phyloP scores from a whole-genome alignment of 2,888 invertebrate genomes.

The Pyralis farinalis region DNA sequence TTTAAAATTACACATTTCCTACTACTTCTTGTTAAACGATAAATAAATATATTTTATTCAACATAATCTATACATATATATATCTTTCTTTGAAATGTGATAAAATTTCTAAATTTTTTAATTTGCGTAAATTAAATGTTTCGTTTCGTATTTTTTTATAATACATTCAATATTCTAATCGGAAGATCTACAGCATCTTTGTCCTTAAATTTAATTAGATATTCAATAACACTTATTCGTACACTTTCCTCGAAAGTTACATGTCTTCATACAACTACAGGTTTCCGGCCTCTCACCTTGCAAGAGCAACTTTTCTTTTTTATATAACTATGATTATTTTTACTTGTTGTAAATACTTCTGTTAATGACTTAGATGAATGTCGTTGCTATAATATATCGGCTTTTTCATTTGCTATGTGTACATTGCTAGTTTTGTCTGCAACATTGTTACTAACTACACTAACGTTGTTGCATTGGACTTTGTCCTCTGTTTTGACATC shows the following conservation, averaged over 20 bases:
- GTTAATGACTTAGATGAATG: conserved; percentile 58
- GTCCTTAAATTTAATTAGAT: background rate
- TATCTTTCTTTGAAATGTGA: too few relatives aligned
- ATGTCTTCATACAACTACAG: conserved; percentile 51
- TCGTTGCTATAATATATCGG: conserved; percentile 67
- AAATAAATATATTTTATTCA: too few relatives aligned
- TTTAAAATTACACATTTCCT: background rate
- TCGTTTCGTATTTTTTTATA: background rate
- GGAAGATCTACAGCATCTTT: conserved; percentile 1
- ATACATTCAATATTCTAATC: background rate
- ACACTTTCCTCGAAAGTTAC: conserved; percentile 1
- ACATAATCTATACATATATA: too few relatives aligned
- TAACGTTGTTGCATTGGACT: conserved; percentile 34
- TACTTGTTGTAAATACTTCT: conserved; percentile 40
- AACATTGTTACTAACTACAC: conserved; percentile 20
- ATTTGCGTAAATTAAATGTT: background rate
- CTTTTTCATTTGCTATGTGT: conserved; percentile 37
- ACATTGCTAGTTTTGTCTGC: conserved; percentile 20
- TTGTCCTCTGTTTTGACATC: conserved; percentile 27
- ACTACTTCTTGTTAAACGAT: too few relatives aligned
- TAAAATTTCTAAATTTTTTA: too few relatives aligned
- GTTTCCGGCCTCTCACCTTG: conserved; percentile 60
- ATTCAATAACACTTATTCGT: conserved; percentile 9
- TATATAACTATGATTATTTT: conserved; percentile 42
- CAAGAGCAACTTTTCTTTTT: conserved; percentile 70